Base-by-base conservation (phyloP, 2,113 vertebrate species). In the Vulpes vulpes region DNA sequence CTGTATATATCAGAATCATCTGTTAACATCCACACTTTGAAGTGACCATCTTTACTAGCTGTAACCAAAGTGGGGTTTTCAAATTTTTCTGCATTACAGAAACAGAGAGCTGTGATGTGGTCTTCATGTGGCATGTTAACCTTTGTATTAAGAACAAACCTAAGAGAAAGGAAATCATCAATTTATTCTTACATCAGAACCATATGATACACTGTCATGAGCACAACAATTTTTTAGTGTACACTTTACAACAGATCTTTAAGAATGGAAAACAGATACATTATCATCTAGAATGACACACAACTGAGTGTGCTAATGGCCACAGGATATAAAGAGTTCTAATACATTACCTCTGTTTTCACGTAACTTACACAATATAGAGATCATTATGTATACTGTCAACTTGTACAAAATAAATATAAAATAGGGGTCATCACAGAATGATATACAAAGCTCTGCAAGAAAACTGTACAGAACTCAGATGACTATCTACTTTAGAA, bases 131-230 rank as follows among this genome's bases (percentile, higher is more conserved):
- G 99, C 3, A 98, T 99, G 32, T 97, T 98, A 97, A 99, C 98
- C 94, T 99, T 99, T 20, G 99, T 99, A 98, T 99, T 99, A 97
- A 99, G 99, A 88, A 99, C 97, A 98, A 99, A 99, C 97, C 99
- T 99, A 81, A 0, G 4, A 93, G 69, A 69, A 91, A 97, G 93
- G 30, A 93, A 95, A 97, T 20, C 67, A 97, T 16, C 97, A 85
- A 60, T 83, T 88, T 38, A 96, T n/a, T 95, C 69, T 90, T 83
- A 59, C 5, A 80, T 32, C 23, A 65, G 23, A 71, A 53, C 38
- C 73, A 55, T 4, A 64, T 1, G 20, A 3, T 27, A 60, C 0
- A 38, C 0, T 23, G 3, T 85, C 60, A n/a, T 62, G 17, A 16
- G 32, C 27, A 60, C 17, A 93, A 80, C 17, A 57, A 85, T 64